These are phyloP conservation scores for Campopleginae sp. DNA, from an alignment of 2,888 invertebrate species.

Conservation along the genomic window DNA sequence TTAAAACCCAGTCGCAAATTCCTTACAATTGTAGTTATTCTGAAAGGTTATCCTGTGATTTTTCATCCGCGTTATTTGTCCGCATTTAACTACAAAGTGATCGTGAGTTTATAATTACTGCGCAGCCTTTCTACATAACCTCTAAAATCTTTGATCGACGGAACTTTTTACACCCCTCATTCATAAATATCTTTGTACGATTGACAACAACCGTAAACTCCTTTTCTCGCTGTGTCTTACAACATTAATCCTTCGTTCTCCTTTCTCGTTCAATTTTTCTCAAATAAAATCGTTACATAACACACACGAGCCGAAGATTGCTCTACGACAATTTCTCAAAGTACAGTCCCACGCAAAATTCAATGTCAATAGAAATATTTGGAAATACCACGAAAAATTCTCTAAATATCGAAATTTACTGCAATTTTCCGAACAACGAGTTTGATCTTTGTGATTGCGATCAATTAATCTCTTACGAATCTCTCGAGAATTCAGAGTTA, in stretches of 20 bases:
- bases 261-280: background rate
- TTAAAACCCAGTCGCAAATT: background rate
- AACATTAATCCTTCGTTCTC: background rate
- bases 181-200: background rate
- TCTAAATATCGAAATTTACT: slow-evolving; percentile 64
- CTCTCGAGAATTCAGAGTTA: slow-evolving; percentile 84
- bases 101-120: slow-evolving; percentile 10
- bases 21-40: background rate
- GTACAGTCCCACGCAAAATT: slow-evolving; percentile 5
- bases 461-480: slow-evolving; percentile 84
- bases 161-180: background rate
- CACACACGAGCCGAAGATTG: background rate
- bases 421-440: slow-evolving; percentile 72
- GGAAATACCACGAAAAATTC: too few species aligned
- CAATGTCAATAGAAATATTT: background rate
- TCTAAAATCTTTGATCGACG: background rate
- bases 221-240: background rate
- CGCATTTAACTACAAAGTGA: background rate
- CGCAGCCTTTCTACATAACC: slow-evolving; percentile 5
- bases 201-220: background rate
- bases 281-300: slow-evolving; percentile 21
- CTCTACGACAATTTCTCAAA: background rate
- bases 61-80: background rate
- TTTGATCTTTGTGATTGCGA: slow-evolving; percentile 69
- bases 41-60: background rate